Evolutionary conservation across 1,140 invertebrate species (phyloP).

Genomic region (Drosophila athabasca): DNA sequence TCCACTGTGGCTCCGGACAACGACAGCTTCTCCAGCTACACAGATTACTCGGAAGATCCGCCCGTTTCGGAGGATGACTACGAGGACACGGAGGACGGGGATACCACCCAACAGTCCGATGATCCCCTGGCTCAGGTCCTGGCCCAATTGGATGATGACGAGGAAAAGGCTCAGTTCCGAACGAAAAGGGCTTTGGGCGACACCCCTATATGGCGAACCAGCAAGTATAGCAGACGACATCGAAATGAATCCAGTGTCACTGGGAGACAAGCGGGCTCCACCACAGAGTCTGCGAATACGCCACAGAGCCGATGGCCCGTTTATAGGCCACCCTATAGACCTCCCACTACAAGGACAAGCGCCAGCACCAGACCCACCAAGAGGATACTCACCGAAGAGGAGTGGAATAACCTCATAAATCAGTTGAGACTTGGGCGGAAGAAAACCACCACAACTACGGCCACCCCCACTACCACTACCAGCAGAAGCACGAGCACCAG

Average conservation of each 20-base stretch:
- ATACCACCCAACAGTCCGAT: conserved; percentile 45
- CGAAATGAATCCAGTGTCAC: conserved; percentile 30
- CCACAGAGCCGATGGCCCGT: conserved; percentile 14
- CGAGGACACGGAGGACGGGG: conserved; percentile 26
- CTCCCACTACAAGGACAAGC: conserved; percentile 13
- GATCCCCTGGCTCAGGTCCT: conserved; percentile 59
- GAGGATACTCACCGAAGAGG: conserved; percentile 43
- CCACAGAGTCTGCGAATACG: conserved; percentile 3
- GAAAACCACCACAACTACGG: background rate
- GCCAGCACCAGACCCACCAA: conserved; percentile 10
- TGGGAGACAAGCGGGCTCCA: background rate
- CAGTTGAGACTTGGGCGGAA: conserved; percentile 1
- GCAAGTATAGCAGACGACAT: conserved; percentile 63
- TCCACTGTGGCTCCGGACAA: conserved; percentile 58
- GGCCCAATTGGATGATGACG: conserved; percentile 45
- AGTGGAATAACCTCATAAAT: conserved; percentile 43
- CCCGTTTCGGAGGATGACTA: conserved; percentile 20
- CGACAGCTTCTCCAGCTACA: conserved; percentile 68
- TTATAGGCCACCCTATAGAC: conserved; percentile 24
- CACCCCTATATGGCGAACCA: conserved; percentile 28
- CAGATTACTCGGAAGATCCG: conserved; percentile 65
- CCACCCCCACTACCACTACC: background rate
- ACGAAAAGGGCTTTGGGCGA: conserved; percentile 30
- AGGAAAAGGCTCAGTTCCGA: background rate
- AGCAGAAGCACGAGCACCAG: conserved; percentile 3